Evolutionary conservation across 2,888 invertebrate genomes (phyloP), one percentile per base, ranked within the genome.

Genomic region (Polia nebulosa): DNA sequence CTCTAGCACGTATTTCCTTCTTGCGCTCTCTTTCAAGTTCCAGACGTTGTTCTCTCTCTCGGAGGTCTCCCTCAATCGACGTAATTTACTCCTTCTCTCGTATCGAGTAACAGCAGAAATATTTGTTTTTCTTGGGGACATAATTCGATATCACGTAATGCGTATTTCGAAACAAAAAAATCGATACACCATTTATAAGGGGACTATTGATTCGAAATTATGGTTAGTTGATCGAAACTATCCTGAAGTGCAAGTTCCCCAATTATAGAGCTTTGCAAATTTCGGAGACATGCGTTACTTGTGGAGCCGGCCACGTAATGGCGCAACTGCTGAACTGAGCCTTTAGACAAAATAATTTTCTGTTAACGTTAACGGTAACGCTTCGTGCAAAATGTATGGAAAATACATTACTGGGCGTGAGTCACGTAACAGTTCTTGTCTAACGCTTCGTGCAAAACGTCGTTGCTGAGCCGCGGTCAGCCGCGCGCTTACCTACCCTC

Each of bases 51-150:
- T 59, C 60, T 27, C 58, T 45, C 25, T 63, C 58, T 2, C 4
- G 11, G 60, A 29, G 47, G 47, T 29, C 60, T 64, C 61, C n/a
- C 22, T 25, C 61, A n/a, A 9, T 64, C 60, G 36, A 22, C 9
- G 20, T 13, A 39, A n/a, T 64, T 3, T 64, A 2, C 0, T 0
- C 20, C 1, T 39, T 22, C 9, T 47, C 22, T 27, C 32, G 20
- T 5, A 0, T n/a, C 9, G n/a, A 20, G 51, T 52, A 20, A 6
- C 0, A 32, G 8, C 1, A 39, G 51, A 32, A 52, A 52, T 0
- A 13, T 8, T 22, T 11, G 22, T 1, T 34, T 55, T 53, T 15
- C 6, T 36, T 2, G 3, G 3, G 45, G 17, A 2, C 52, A 27
- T 51, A 5, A 20, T 36, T 27, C 5, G 7, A 29, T 20, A 13